Percentiles rank a stretch among this genome's conserved stretches.
phyloP scores from a whole-genome alignment of 2,113 vertebrate genomes.

The Xyrauchen texanus region DNA sequence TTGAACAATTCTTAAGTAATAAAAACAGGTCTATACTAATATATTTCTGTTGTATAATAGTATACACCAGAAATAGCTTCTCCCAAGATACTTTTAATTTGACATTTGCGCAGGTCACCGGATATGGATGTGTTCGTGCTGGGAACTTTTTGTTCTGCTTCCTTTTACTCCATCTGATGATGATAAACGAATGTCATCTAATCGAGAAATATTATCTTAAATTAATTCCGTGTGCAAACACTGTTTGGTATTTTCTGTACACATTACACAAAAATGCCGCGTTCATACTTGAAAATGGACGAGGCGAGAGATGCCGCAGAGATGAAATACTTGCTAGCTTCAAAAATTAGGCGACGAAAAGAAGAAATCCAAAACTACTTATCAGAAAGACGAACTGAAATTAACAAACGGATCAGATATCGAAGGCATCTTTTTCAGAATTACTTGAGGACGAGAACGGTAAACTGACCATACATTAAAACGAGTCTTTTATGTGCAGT shows the following conservation, averaged over 20 bases:
- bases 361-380: slow-evolving; percentile 45
- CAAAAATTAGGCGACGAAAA: slow-evolving; percentile 58
- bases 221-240: too few species aligned
- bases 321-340: slow-evolving; percentile 55
- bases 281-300: slow-evolving; percentile 34
- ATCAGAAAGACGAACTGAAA: slow-evolving; percentile 53
- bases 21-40: too few species aligned
- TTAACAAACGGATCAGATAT: slow-evolving; percentile 59
- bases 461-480: slow-evolving; percentile 31
- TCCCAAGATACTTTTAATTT: slow-evolving; percentile 22
- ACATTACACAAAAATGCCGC: slow-evolving; percentile 6
- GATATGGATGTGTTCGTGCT: not conserved
- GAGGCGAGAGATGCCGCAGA: slow-evolving; percentile 50
- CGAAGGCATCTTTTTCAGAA: slow-evolving; percentile 64
- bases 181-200: not conserved
- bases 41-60: too few species aligned
- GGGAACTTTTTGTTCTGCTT: too few species aligned
- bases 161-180: not conserved
- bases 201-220: too few species aligned
- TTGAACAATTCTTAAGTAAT: too few species aligned
- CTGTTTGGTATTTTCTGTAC: too few species aligned
- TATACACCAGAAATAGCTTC: too few species aligned
- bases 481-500: not conserved
- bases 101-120: not conserved
- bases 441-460: slow-evolving; percentile 62